A percentile compares a stretch with the other conserved stretches of the same genome.
Conservation (phyloP, 1,140 invertebrate genomes). For the Bemisia tabaci region DNA sequence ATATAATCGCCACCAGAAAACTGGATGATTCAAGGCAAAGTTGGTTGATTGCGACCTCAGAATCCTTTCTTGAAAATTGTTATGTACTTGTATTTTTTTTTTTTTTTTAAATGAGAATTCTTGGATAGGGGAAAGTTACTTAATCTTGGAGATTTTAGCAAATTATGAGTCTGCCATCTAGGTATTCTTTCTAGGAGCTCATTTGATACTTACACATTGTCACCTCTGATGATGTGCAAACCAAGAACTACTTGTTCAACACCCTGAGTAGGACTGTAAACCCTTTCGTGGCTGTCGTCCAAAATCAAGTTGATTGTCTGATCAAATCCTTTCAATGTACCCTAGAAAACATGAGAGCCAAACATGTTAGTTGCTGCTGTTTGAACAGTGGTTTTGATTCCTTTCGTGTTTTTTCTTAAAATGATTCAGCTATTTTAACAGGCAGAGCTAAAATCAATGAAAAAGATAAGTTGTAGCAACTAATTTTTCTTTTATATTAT, state of each 20-base stretch:
- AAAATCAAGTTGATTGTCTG: constrained; percentile 96
- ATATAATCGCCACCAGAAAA: too few relatives aligned
- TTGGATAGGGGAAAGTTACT: too few relatives aligned
- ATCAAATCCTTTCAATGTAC: constrained; percentile 83
- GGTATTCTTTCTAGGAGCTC: too few relatives aligned
- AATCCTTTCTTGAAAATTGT: too few relatives aligned
- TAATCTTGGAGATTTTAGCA: too few relatives aligned
- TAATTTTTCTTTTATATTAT: too few relatives aligned
- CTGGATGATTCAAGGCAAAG: too few relatives aligned
- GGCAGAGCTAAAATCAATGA: constrained; percentile 6
- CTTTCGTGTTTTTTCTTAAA: neutral
- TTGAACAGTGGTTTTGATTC: constrained; percentile 5
- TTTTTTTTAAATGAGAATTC: too few relatives aligned
- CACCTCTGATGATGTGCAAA: constrained; percentile 91
- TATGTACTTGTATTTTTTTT: too few relatives aligned
- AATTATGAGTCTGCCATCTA: too few relatives aligned
- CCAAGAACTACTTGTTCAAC: constrained; percentile 94
- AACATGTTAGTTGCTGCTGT: neutral
- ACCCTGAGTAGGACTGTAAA: constrained; percentile 81
- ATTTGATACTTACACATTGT: constrained; percentile 88
- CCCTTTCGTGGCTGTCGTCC: constrained; percentile 93
- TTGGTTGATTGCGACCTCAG: too few relatives aligned
- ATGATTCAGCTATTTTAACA: too few relatives aligned
- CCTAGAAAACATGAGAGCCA: constrained; percentile 39
- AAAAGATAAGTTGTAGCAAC: constrained; percentile 8